Conservation (phyloP, 2,797 vertebrate species). For the Hydrocynus forskahlii region DNA sequence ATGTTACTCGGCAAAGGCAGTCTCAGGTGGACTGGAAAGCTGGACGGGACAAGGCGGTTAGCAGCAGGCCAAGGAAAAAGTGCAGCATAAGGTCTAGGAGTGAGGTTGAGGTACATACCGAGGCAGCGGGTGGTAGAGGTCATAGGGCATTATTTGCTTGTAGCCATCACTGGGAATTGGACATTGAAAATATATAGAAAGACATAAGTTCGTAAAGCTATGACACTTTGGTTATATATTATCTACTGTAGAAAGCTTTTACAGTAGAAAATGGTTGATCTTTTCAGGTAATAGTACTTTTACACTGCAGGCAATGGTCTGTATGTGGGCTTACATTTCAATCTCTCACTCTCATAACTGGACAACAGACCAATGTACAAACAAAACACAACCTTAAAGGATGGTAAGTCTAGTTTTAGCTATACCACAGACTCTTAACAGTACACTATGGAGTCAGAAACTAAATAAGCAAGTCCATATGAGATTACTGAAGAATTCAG, state of each 20-base stretch:
- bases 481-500: neutral
- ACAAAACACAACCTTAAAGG: neutral
- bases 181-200: constrained; percentile 7
- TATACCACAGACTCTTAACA: neutral
- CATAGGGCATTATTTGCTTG: constrained; percentile 99
- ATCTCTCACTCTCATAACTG: neutral
- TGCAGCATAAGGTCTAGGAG: constrained; percentile 26
- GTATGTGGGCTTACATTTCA: neutral
- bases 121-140: constrained; percentile 98
- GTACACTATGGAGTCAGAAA: neutral
- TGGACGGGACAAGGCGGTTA: constrained; percentile 16
- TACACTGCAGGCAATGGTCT: neutral
- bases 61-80: constrained; percentile 30
- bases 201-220: constrained; percentile 2
- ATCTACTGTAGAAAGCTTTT: neutral
- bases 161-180: constrained; percentile 92
- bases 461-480: neutral
- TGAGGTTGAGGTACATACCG: constrained; percentile 80
- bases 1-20: constrained; percentile 50
- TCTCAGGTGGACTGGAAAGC: constrained; percentile 46
- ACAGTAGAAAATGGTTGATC: neutral
- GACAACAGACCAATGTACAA: neutral
- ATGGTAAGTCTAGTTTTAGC: neutral
- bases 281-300: neutral
- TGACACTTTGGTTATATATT: constrained; percentile 1